These are phyloP conservation scores for Campoletis sonorensis DNA, from an alignment of 1,140 invertebrate genomes.

Conservation along the genomic window DNA sequence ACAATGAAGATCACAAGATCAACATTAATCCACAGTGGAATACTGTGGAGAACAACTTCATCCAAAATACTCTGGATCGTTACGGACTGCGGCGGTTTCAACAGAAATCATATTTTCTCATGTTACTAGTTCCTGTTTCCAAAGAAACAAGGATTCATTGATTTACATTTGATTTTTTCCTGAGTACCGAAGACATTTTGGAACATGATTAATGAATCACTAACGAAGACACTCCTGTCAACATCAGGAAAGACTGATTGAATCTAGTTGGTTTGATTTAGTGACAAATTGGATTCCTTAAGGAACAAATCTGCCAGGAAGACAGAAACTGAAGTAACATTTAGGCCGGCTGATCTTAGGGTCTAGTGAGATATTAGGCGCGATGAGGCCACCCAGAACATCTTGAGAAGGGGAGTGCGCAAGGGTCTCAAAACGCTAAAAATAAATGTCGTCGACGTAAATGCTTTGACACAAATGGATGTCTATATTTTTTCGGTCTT, in stretches of 20 bases:
- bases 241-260: too few relatives aligned
- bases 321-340: constrained; percentile 13
- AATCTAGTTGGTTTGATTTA: constrained; percentile 52
- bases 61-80: too few relatives aligned
- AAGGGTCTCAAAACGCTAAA: constrained; percentile 51
- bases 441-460: constrained; percentile 56
- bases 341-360: not conserved
- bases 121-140: too few relatives aligned
- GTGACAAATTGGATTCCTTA: constrained; percentile 66
- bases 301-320: not conserved
- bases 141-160: too few relatives aligned
- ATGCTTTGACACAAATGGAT: constrained; percentile 8
- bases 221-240: too few relatives aligned
- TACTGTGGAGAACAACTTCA: not conserved
- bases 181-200: too few relatives aligned
- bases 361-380: constrained; percentile 11
- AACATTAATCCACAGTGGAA: not conserved
- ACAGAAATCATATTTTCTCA: too few relatives aligned
- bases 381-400: constrained; percentile 55
- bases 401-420: constrained; percentile 42
- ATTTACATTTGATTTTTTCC: too few relatives aligned
- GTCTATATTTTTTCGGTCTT: not conserved
- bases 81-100: too few relatives aligned
- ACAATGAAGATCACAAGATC: not conserved
- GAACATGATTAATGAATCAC: too few relatives aligned